These are phyloP conservation scores for Caenorhabditis sp. DNA, from an alignment of 2,888 invertebrate genomes.

Conservation along the genomic window DNA sequence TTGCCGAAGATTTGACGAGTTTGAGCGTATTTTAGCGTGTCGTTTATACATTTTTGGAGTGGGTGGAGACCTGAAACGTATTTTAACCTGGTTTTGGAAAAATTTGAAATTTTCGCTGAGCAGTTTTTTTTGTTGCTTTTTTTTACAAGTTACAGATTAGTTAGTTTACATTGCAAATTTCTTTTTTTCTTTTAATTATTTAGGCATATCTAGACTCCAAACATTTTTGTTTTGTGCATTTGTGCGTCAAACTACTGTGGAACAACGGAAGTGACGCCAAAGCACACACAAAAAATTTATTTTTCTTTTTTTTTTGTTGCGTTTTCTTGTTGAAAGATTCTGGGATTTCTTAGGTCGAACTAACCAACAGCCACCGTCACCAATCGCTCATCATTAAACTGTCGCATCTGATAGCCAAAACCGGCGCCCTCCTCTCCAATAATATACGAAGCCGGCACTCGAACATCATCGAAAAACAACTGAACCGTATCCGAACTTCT, in stretches of 20 bases:
- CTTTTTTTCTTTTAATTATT: too few species aligned
- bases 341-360: slow-evolving; percentile 4
- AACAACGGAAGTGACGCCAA: too few species aligned
- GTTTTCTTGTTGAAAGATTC: too few species aligned
- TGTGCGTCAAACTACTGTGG: too few species aligned
- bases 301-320: neutral
- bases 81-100: neutral
- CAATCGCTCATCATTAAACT: slow-evolving; percentile 76
- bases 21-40: slow-evolving; percentile 74
- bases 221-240: too few species aligned
- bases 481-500: slow-evolving; percentile 75
- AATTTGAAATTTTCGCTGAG: neutral
- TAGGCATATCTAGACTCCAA: too few species aligned
- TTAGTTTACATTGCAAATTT: too few species aligned
- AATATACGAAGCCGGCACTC: slow-evolving; percentile 72
- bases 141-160: slow-evolving; percentile 9
- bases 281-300: too few species aligned
- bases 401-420: slow-evolving; percentile 75
- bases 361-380: slow-evolving; percentile 69
- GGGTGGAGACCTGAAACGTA: slow-evolving; percentile 69
- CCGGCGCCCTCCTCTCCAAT: slow-evolving; percentile 75
- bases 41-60: slow-evolving; percentile 71
- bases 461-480: slow-evolving; percentile 75
- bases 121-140: neutral
- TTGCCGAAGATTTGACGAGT: slow-evolving; percentile 68